These are phyloP conservation scores for Parnassius glacialis DNA, from an alignment of 2,888 invertebrate genomes.

Conservation along the genomic window DNA sequence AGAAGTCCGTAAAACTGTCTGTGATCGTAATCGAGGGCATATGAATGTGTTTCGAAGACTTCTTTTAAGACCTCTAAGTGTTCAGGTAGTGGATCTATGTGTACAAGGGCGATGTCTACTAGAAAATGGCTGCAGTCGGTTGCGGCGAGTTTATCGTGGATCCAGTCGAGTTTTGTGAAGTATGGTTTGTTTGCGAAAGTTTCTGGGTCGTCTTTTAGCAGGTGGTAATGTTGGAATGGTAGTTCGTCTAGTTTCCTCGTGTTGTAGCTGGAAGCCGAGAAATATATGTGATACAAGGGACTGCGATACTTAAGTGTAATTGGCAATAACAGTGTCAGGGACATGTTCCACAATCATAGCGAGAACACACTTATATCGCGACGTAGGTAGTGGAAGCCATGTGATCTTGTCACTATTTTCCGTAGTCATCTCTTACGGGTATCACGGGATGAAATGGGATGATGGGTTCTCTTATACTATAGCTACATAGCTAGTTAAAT, in stretches of 20 bases:
- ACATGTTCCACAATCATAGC: no score
- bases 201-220: slow-evolving; percentile 74
- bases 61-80: slow-evolving; percentile 83
- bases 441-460: no score
- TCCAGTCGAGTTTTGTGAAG: slow-evolving; percentile 89
- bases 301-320: no score
- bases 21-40: slow-evolving; percentile 89
- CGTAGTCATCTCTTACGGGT: no score
- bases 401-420: no score
- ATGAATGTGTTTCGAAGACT: slow-evolving; percentile 86
- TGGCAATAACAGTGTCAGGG: no score
- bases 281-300: not conserved
- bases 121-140: slow-evolving; percentile 88
- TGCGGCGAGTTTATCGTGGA: slow-evolving; percentile 89
- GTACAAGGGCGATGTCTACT: slow-evolving; percentile 85
- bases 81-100: slow-evolving; percentile 69
- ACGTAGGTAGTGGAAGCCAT: no score
- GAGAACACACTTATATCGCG: no score
- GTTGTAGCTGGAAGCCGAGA: slow-evolving; percentile 83
- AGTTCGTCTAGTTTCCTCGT: slow-evolving; percentile 90
- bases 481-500: no score
- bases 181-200: slow-evolving; percentile 84
- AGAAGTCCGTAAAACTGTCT: slow-evolving; percentile 89
- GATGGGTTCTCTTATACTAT: no score
- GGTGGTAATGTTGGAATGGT: slow-evolving; percentile 87